Base-by-base conservation (phyloP, 1,140 invertebrate species). In the Drosophila jambulina region DNA sequence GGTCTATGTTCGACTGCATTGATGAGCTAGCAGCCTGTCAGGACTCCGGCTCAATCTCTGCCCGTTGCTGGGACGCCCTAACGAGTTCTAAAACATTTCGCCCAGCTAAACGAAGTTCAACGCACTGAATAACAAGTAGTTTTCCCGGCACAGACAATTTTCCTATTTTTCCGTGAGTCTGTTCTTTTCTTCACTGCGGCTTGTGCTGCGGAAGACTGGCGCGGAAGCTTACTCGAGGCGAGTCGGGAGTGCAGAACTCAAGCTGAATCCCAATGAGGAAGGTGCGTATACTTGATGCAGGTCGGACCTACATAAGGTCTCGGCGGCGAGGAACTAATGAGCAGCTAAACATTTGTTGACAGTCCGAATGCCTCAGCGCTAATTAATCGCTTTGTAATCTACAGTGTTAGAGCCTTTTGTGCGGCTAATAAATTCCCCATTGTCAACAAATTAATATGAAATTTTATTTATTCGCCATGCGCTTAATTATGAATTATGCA, bases 71-170 rank as follows among this genome's bases (percentile, higher is more conserved):
- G 71, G 51, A 62, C 43, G 63, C 80, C 62, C 84, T 87, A 88
- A 88, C 84, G 85, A 88, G 84, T 80, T 88, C 80, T 81, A 69
- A 90, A 88, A 88, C 81, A 88, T 88, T 88, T 88, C 74, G 84
- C 81, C 85, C 80, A 78, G 69, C 85, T 88, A 88, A 88, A 88
- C 84, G 84, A 88, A 88, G 84, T 78, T 88, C 82, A 88, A 90
- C 84, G 85, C 69, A 88, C 81, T 88, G 84, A 80, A 88, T 88
- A 88, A 71, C 85, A 88, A 88, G 84, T 90, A 88, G 84, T 88
- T 88, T 78, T 75, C n/a, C 49, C 45, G 49, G 48, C 77, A 32
- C 43, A 32, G 63, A 74, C 62, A 77, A 59, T 75, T 57, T 74
- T 72, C 70, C 32, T 57, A 74, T 43, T 74, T 72, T 74, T 70